phyloP scores from a whole-genome alignment of 2,797 vertebrate genomes.

The Pteronotus mesoamericanus region DNA sequence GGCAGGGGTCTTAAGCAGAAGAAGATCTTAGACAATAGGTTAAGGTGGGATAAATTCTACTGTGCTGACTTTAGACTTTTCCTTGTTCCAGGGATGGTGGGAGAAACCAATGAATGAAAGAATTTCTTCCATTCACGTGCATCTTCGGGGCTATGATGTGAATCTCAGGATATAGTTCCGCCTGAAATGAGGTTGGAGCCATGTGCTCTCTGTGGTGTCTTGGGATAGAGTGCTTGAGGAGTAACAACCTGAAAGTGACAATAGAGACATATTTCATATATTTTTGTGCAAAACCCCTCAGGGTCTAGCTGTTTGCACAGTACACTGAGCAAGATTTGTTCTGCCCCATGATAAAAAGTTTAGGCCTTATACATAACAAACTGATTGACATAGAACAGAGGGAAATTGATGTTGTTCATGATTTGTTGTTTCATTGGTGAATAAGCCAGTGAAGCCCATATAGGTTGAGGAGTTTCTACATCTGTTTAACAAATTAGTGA shows the following conservation, averaged over 20 bases:
- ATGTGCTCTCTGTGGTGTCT: not conserved
- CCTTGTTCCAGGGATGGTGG: not conserved
- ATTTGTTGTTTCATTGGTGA: not conserved
- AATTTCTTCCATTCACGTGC: not conserved
- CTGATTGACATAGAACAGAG: not conserved
- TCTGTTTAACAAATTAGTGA: not conserved
- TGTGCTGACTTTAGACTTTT: not conserved
- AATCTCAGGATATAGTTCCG: not conserved
- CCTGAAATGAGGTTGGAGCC: not conserved
- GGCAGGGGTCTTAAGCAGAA: not conserved
- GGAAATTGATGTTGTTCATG: fast-evolving
- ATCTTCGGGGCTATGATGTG: not conserved
- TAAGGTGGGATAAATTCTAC: not conserved
- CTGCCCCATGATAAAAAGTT: not conserved
- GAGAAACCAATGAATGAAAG: not conserved
- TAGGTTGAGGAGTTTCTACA: not conserved
- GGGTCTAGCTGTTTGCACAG: not conserved
- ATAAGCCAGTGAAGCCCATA: not conserved
- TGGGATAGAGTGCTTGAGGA: not conserved
- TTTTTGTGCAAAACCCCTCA: not conserved
- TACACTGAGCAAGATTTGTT: not conserved
- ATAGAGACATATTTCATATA: not conserved
- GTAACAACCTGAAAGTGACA: not conserved
- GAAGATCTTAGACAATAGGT: not conserved
- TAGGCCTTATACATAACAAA: not conserved